Base-by-base conservation (phyloP, 2,888 invertebrate species). In the Macrophya annulata region DNA sequence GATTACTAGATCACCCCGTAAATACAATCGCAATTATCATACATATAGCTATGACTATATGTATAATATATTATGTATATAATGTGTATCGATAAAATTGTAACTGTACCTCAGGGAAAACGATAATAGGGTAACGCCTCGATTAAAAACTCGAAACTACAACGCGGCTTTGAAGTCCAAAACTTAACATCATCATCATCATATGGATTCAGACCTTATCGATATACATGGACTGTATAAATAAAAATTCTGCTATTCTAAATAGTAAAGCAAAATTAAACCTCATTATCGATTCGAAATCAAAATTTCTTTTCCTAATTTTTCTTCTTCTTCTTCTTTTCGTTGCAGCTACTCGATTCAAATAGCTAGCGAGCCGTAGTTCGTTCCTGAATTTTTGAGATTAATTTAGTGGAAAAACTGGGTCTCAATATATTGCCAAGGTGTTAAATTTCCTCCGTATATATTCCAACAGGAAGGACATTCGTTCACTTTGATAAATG, bases 51-150 rank as follows among this genome's bases (percentile, higher is more conserved):
- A 31, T 31, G 31, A 31, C 3, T 31, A 31, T 31, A 31, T 31
- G 1, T 3, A 31, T 3, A 31, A n/a, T n/a, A n/a, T n/a, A n/a
- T n/a, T 31, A 31, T 31, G 31, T 31, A 31, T 31, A 1, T 48
- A 10, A 9, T 62, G 9, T 62, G 9, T 62, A 25, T 71, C 71
- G 37, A 31, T 71, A 15, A 40, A 71, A 37, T 40, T 40, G 40
- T 40, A 71, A 71, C 40, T 9, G 37, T 71, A n/a, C 71, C 74
- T 10, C 25, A 45, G 74, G 74, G 74, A 25, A 25, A 68, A 74
- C 45, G 74, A 74, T 74, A 45, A 45, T 15, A 17, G 43, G 45
- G 74, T 21, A 74, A 74, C 74, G 74, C 74, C 45, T 74, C 74
- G 74, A 74, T 25, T 45, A 74, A 74, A 37, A 68, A 17, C 8